Evolutionary conservation across 1,140 invertebrate species (phyloP).

Genomic region (Solenopsis fugax): DNA sequence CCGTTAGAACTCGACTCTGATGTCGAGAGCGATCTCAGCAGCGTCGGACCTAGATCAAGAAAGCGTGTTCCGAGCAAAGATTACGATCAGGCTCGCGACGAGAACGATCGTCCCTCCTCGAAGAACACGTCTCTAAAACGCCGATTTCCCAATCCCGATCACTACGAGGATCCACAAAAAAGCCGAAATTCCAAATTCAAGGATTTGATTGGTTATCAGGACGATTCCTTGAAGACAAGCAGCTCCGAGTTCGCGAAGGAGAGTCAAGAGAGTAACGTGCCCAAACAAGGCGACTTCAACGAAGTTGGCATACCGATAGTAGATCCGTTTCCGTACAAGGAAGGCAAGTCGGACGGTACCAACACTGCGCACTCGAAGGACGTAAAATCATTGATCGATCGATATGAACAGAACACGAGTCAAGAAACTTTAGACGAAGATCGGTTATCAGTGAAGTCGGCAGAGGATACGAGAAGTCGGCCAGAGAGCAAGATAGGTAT

Average conservation of each 20-base stretch:
- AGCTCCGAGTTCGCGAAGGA: slow-evolving; percentile 73
- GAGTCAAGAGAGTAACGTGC: neutral
- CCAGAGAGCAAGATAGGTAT: slow-evolving; percentile 61
- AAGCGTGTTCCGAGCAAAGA: slow-evolving; percentile 73
- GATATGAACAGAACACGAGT: slow-evolving; percentile 68
- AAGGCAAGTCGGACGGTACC: slow-evolving; percentile 1
- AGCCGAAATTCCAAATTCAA: slow-evolving; percentile 23
- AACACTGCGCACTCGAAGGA: slow-evolving; percentile 53
- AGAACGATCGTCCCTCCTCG: neutral
- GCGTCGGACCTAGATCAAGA: slow-evolving; percentile 73
- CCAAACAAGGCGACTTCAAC: slow-evolving; percentile 82
- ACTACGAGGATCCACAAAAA: slow-evolving; percentile 77
- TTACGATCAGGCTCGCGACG: slow-evolving; percentile 52
- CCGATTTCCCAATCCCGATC: slow-evolving; percentile 79
- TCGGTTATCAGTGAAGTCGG: slow-evolving; percentile 53
- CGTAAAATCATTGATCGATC: slow-evolving; percentile 69
- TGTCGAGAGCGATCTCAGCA: slow-evolving; percentile 79
- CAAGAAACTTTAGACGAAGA: slow-evolving; percentile 64
- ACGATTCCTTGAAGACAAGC: slow-evolving; percentile 70
- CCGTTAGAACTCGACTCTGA: slow-evolving; percentile 84
- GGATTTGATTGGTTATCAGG: slow-evolving; percentile 15
- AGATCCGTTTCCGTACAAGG: slow-evolving; percentile 43
- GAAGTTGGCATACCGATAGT: slow-evolving; percentile 84
- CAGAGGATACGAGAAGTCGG: slow-evolving; percentile 62
- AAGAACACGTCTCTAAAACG: slow-evolving; percentile 2